These are phyloP conservation scores for Lepidurus packardi DNA, from an alignment of 1,140 invertebrate genomes.

Conservation along the genomic window DNA sequence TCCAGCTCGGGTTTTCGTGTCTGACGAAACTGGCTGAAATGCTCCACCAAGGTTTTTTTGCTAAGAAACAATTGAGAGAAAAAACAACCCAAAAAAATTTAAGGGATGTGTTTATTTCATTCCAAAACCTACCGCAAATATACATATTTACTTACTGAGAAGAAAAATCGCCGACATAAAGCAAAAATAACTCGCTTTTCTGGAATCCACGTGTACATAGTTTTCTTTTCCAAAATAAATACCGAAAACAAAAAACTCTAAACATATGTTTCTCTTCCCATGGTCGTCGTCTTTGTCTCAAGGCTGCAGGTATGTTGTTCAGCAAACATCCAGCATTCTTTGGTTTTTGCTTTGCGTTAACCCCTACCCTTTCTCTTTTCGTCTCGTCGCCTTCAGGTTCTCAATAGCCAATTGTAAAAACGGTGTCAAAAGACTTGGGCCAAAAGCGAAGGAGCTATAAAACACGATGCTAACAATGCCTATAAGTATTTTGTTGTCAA, in stretches of 20 bases:
- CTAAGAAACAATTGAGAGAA: too few relatives aligned
- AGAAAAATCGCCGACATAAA: background rate
- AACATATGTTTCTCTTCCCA: background rate
- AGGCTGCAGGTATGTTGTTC: background rate
- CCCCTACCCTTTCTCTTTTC: background rate
- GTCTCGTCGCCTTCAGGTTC: background rate
- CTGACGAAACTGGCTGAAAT: background rate
- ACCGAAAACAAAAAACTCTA: background rate
- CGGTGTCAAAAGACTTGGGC: too few relatives aligned
- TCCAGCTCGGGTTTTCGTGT: background rate
- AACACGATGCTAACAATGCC: too few relatives aligned
- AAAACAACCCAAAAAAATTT: background rate
- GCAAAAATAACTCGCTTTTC: conserved; percentile 1
- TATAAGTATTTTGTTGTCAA: too few relatives aligned
- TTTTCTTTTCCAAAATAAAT: background rate
- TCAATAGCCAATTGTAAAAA: too few relatives aligned
- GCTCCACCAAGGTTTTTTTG: background rate
- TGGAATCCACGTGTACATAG: background rate
- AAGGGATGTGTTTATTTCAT: background rate
- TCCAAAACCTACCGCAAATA: background rate
- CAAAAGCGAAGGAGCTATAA: too few relatives aligned
- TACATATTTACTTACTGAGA: background rate
- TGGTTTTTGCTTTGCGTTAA: background rate
- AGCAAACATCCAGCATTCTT: too few relatives aligned
- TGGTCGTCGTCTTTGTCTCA: background rate